Evolutionary conservation across 2,888 invertebrate genomes (phyloP).

Genomic region (Xestia sexstrigata): DNA sequence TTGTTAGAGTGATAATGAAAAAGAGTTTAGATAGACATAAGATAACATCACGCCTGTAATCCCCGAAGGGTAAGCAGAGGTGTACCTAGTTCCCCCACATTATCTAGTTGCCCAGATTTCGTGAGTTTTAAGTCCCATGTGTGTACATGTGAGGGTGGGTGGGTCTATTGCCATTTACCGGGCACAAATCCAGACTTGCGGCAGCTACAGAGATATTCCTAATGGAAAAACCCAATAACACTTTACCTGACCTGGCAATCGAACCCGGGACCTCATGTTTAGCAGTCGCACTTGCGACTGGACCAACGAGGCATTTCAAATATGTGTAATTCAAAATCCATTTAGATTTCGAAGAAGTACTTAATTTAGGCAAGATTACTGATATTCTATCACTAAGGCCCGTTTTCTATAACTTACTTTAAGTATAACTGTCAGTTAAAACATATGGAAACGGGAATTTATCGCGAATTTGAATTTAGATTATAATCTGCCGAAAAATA

Average conservation of each 20-base stretch:
- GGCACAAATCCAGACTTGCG: not conserved
- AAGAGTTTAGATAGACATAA: not conserved
- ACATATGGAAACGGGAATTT: too few relatives aligned
- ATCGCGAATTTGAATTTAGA: too few relatives aligned
- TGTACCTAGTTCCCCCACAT: not conserved
- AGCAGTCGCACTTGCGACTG: too few relatives aligned
- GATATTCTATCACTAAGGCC: not conserved
- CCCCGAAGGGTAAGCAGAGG: not conserved
- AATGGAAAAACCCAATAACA: not conserved
- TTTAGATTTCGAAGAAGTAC: too few relatives aligned
- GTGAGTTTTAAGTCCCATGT: too few relatives aligned
- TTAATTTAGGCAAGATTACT: not conserved
- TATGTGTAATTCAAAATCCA: too few relatives aligned
- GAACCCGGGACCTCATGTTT: too few relatives aligned
- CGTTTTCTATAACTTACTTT: too few relatives aligned
- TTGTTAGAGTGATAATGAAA: not conserved
- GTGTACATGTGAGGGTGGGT: not conserved
- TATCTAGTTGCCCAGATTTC: too few relatives aligned
- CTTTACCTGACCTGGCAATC: not conserved
- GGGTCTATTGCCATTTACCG: not conserved
- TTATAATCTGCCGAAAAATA: too few relatives aligned
- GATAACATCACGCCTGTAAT: not conserved
- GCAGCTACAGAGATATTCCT: not conserved
- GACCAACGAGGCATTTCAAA: too few relatives aligned
- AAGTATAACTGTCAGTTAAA: too few relatives aligned